Conservation (phyloP, 1,140 invertebrate genomes). For the Brachionus angularis region DNA sequence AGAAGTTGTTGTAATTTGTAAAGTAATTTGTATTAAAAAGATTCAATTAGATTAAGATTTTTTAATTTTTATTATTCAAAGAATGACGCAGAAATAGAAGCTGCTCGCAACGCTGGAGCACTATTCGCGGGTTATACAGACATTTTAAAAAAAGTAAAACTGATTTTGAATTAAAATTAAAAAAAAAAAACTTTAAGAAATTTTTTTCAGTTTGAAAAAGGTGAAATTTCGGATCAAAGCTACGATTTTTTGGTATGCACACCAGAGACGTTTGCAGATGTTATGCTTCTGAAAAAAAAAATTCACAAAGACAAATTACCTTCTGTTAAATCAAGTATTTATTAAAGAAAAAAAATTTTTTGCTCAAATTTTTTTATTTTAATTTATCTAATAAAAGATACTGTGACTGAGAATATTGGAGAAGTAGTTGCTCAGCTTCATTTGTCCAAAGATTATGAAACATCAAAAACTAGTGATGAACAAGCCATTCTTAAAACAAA, state of each 20-base stretch:
- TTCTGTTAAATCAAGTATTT: constrained; percentile 15
- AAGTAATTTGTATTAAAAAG: not conserved
- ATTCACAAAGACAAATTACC: constrained; percentile 43
- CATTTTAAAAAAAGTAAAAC: constrained; percentile 30
- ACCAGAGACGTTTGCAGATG: constrained; percentile 31
- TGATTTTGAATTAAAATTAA: not conserved
- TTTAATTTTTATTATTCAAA: not conserved
- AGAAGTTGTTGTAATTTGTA: constrained; percentile 31
- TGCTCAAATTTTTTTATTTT: not conserved
- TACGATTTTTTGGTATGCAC: constrained; percentile 41
- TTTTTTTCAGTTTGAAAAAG: constrained; percentile 29
- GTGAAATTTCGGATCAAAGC: constrained; percentile 34
- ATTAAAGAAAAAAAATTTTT: not conserved
- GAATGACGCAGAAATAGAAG: constrained; percentile 19
- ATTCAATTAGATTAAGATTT: not conserved
- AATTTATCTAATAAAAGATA: no score
- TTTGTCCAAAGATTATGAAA: constrained; percentile 43
- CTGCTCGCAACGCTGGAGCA: constrained; percentile 19
- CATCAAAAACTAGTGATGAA: constrained; percentile 13
- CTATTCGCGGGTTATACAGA: constrained; percentile 17
- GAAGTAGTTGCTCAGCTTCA: not conserved
- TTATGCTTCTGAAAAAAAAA: constrained; percentile 27
- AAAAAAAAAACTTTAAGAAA: not conserved
- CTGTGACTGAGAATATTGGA: constrained; percentile 41
- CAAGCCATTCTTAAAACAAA: constrained; percentile 17